These are phyloP conservation scores for Fringilla coelebs DNA, from an alignment of 2,797 vertebrate species.

Conservation along the genomic window DNA sequence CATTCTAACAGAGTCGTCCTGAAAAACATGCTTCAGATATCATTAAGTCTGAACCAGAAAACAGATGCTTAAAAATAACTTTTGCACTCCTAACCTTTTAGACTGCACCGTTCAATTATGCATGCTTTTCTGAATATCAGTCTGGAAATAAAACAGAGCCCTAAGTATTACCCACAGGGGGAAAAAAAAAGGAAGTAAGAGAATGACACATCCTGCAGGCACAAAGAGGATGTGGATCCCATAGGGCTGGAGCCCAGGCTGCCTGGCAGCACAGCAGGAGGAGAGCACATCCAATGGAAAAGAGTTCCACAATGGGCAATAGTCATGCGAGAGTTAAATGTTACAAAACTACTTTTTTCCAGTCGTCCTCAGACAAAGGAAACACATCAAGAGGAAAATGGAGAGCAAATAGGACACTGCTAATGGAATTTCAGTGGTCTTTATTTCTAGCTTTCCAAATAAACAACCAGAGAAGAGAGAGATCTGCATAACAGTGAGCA, in stretches of 20 bases:
- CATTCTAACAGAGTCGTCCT: neutral
- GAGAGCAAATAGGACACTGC: neutral
- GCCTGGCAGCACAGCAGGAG: neutral
- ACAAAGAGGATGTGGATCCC: neutral
- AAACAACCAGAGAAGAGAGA: neutral
- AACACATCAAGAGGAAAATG: neutral
- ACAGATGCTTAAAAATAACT: conserved; percentile 7
- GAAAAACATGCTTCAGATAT: neutral
- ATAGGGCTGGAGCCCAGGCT: neutral
- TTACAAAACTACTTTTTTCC: neutral
- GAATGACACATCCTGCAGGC: neutral
- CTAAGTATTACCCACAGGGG: neutral
- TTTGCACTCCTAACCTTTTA: neutral
- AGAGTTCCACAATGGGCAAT: fast-evolving
- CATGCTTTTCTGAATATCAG: neutral
- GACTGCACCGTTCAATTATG: neutral
- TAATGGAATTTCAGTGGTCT: neutral
- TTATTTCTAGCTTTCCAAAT: conserved; percentile 6
- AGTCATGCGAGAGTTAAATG: neutral
- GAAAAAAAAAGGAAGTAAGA: neutral
- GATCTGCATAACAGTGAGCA: neutral
- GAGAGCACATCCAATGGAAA: fast-evolving
- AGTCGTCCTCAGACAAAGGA: neutral
- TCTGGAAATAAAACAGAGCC: neutral
- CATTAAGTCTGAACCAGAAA: neutral